A percentile compares a stretch with the other conserved stretches of the same genome.
Evolutionary conservation across 2,888 invertebrate genomes (phyloP).

Genomic region (Portevinia maculata): DNA sequence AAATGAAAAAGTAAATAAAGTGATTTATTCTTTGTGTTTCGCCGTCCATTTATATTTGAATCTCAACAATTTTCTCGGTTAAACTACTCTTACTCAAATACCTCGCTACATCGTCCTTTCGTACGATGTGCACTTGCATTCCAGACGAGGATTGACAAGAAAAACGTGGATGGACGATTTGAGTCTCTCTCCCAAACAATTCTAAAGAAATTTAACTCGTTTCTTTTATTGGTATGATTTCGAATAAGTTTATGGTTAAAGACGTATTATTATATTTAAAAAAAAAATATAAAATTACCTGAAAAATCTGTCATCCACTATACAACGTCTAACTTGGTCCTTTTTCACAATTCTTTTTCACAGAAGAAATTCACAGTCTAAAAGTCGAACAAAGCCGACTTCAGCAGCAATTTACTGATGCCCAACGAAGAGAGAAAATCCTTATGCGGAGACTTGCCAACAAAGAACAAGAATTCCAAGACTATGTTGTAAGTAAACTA

Average conservation of each 20-base stretch:
- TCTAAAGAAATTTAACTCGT: conserved; percentile 79
- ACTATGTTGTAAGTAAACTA: conserved; percentile 91
- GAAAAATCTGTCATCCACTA: conserved; percentile 34
- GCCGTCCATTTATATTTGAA: conserved; percentile 31
- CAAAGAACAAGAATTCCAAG: conserved; percentile 98
- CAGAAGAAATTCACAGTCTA: conserved; percentile 81
- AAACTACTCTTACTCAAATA: conserved; percentile 21
- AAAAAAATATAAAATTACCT: conserved; percentile 63
- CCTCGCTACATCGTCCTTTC: conserved; percentile 59
- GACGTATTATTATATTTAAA: conserved; percentile 54
- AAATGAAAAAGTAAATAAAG: conserved; percentile 48
- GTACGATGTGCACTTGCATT: conserved; percentile 59
- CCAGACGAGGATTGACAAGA: conserved; percentile 68
- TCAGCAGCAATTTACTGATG: conserved; percentile 92
- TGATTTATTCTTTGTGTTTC: conserved; percentile 51
- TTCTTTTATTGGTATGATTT: conserved; percentile 82
- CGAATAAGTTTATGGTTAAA: conserved; percentile 79
- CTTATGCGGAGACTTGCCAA: conserved; percentile 95
- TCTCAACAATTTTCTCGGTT: conserved; percentile 55
- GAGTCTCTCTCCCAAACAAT: conserved; percentile 70
- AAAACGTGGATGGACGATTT: conserved; percentile 71
- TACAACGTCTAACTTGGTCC: conserved; percentile 16
- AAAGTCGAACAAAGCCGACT: conserved; percentile 90
- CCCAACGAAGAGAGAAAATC: conserved; percentile 95
- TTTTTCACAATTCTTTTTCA: conserved; percentile 36